These are phyloP conservation scores for Apodemus sylvaticus DNA, from an alignment of 2,113 vertebrate genomes.

Conservation along the genomic window DNA sequence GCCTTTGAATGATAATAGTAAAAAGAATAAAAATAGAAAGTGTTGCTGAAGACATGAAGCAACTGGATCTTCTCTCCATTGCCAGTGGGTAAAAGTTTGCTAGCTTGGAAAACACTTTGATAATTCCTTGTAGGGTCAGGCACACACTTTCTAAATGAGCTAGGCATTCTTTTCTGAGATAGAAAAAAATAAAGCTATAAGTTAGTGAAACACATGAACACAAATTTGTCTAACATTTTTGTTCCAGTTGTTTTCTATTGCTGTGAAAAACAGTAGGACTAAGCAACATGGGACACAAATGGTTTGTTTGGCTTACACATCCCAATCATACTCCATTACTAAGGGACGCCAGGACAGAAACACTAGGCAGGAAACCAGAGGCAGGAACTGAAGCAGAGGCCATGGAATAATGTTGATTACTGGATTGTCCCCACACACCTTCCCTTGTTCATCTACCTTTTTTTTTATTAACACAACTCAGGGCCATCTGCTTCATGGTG, in stretches of 20 bases:
- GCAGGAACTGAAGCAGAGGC: not conserved
- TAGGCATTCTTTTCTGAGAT: not conserved
- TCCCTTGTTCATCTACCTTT: not conserved
- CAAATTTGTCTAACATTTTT: not conserved
- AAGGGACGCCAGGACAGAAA: not conserved
- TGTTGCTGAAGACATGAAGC: not conserved
- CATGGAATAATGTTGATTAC: not conserved
- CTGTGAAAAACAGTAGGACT: not conserved
- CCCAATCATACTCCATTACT: not conserved
- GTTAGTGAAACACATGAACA: not conserved
- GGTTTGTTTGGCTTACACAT: not conserved
- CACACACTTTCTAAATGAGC: not conserved
- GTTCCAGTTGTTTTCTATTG: not conserved
- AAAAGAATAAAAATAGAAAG: not conserved
- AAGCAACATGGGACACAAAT: not conserved
- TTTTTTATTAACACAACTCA: not conserved
- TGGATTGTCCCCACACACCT: not conserved
- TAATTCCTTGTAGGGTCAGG: not conserved
- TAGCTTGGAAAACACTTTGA: not conserved
- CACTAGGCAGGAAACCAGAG: not conserved
- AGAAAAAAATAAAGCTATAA: constrained; percentile 1
- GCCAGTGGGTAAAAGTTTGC: not conserved
- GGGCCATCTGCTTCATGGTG: not conserved
- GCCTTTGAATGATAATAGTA: not conserved
- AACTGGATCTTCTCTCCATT: not conserved